These are phyloP conservation scores for Sebastes cheni DNA, from an alignment of 2,797 vertebrate genomes.

Conservation along the genomic window DNA sequence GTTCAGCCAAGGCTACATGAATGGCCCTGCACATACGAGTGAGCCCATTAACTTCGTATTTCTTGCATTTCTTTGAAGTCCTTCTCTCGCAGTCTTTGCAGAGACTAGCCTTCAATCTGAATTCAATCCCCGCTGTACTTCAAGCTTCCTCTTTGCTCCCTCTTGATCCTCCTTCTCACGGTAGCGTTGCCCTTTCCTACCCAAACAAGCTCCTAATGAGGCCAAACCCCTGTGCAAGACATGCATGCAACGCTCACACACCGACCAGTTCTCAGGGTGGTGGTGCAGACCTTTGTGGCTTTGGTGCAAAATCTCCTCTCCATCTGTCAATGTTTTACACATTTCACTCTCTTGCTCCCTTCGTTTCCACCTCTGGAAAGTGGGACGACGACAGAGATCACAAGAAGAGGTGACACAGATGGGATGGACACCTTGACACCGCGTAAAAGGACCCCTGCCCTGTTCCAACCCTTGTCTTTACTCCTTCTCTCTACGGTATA, in stretches of 20 bases:
- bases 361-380: conserved; percentile 44
- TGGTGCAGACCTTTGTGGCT: conserved; percentile 20
- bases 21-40: conserved; percentile 37
- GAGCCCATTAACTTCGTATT: conserved; percentile 67
- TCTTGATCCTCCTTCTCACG: conserved; percentile 71
- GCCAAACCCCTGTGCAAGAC: conserved; percentile 46
- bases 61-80: conserved; percentile 65
- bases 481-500: conserved; percentile 35
- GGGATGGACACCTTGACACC: conserved; percentile 32
- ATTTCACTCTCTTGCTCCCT: conserved; percentile 19
- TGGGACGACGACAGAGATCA: conserved; percentile 37
- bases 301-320: conserved; percentile 36
- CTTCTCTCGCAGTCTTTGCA: conserved; percentile 57
- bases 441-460: conserved; percentile 33
- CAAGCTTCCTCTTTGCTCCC: conserved; percentile 63
- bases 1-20: conserved; percentile 33
- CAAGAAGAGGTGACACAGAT: conserved; percentile 49
- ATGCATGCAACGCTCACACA: not conserved
- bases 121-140: conserved; percentile 63
- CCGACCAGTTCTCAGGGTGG: conserved; percentile 16
- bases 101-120: conserved; percentile 62
- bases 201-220: conserved; percentile 73
- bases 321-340: conserved; percentile 51
- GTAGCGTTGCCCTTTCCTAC: conserved; percentile 40
- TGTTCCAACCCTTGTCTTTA: conserved; percentile 42